Evolutionary conservation across 2,888 invertebrate genomes (phyloP).

Genomic region (Malthinus flaveolus): DNA sequence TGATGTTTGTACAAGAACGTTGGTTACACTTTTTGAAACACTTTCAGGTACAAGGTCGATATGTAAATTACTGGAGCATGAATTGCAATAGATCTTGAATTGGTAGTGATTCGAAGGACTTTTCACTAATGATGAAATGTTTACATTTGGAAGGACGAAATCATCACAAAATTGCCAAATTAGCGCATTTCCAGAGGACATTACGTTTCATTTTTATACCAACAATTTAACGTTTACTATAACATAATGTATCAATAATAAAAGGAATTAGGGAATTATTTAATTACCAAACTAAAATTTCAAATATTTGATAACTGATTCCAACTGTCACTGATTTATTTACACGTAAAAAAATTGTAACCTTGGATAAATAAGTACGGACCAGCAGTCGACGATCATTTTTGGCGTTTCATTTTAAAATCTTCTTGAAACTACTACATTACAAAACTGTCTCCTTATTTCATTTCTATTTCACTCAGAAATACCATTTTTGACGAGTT

Average conservation of each 20-base stretch:
- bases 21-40: background rate
- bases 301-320: background rate
- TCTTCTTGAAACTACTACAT: no score
- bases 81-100: constrained; percentile 2
- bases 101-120: background rate
- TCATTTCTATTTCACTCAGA: no score
- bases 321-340: constrained; percentile 13
- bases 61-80: background rate
- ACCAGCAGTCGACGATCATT: no score
- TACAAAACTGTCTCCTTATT: no score
- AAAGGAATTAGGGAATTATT: background rate
- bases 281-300: constrained; percentile 13
- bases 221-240: background rate
- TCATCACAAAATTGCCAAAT: background rate
- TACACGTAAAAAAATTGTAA: background rate
- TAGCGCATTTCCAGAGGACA: background rate
- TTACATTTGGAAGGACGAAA: background rate
- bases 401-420: no score
- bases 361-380: background rate
- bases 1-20: background rate
- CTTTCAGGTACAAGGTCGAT: no score
- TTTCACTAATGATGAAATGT: background rate
- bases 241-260: background rate
- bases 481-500: no score
- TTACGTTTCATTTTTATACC: background rate